Conservation (phyloP, 2,113 vertebrate species). For the Brachyhypopomus occidentalis region DNA sequence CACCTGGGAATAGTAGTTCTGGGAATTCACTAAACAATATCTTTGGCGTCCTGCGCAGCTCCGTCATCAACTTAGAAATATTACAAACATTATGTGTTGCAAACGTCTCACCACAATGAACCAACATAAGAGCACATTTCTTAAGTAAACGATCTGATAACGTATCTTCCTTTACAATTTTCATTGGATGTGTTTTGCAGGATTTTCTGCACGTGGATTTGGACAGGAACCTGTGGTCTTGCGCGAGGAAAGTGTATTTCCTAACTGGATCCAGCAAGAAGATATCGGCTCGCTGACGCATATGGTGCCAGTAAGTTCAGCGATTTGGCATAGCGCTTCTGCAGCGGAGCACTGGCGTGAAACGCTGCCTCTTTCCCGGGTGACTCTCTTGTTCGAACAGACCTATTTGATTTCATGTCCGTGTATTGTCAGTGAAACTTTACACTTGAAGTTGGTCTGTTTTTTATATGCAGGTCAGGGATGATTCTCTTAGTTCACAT, state of each 20-base stretch:
- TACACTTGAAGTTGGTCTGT: background rate
- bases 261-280: conserved; percentile 57
- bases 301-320: conserved; percentile 67
- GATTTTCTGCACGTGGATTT: conserved; percentile 58
- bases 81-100: no score
- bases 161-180: no score
- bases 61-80: no score
- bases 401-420: background rate
- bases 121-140: no score
- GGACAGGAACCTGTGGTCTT: conserved; percentile 56
- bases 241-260: conserved; percentile 54
- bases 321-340: conserved; percentile 44
- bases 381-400: no score
- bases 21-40: no score
- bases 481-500: background rate
- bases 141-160: no score
- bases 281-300: conserved; percentile 59
- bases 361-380: no score
- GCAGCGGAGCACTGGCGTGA: no score
- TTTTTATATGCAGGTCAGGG: background rate
- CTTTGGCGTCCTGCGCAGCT: no score
- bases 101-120: no score
- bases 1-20: no score
- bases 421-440: conserved; percentile 10
- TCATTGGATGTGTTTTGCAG: conserved; percentile 51